Evolutionary conservation across 2,113 vertebrate species (phyloP).

Genomic region (Saimiri boliviensis): DNA sequence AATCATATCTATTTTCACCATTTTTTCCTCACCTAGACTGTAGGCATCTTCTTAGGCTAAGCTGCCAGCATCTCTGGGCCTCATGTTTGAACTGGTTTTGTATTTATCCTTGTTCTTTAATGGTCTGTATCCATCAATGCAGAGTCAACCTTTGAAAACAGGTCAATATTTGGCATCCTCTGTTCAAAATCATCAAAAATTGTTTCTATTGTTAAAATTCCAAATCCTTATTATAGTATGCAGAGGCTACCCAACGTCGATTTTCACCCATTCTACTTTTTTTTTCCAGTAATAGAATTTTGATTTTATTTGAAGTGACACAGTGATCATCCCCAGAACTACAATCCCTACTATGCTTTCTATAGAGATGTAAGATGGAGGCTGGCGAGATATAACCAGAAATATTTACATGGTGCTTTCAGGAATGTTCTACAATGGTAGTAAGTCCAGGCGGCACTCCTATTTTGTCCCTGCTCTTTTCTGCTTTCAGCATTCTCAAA

Average conservation of each 20-base stretch:
- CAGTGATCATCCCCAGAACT: neutral
- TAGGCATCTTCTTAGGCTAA: neutral
- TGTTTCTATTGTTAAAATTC: neutral
- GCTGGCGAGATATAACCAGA: neutral
- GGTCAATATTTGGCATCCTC: neutral
- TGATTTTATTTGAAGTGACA: neutral
- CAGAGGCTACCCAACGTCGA: neutral
- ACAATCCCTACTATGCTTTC: neutral
- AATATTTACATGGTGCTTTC: neutral
- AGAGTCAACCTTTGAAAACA: neutral
- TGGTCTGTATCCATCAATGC: neutral
- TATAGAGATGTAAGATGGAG: neutral
- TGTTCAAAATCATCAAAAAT: neutral
- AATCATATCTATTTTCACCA: neutral
- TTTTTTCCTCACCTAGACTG: neutral
- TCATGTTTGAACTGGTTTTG: neutral
- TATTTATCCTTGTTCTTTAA: neutral
- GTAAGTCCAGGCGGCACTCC: neutral
- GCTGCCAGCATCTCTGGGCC: neutral
- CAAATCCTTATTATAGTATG: neutral
- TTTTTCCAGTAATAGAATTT: neutral
- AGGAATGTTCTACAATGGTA: neutral
- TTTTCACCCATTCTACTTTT: neutral
- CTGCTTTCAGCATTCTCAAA: neutral
- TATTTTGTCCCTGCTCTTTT: neutral